Evolutionary conservation across 2,797 vertebrate genomes (phyloP), one percentile per base, ranked within the genome.

Genomic region (Phalloptychus januarius): DNA sequence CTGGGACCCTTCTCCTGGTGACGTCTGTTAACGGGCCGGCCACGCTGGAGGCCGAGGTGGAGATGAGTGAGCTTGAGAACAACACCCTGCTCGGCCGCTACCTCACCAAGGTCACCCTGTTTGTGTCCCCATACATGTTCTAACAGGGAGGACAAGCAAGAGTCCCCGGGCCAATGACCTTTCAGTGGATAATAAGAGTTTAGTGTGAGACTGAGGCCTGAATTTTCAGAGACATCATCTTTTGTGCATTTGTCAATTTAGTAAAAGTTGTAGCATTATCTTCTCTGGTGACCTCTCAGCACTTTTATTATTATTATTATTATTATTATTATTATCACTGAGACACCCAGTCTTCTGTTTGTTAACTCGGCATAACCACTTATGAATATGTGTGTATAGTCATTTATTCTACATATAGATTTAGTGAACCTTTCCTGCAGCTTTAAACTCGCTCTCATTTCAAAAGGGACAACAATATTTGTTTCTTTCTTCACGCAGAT

Each of bases 61-160:
- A 97, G 91, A 97, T 97, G 97, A 96, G 94, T 0, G 96, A 97
- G 80, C 92, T 96, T 88, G 94, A 96, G 79, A 87, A 7, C 42
- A 89, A 90, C 80, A 44, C 81, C 1, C 85, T 96, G 72, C 92
- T 97, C 79, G 96, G 96, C 2, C 96, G 96, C 74, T 97, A 97
- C 83, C 79, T 97, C 84, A 97, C 97, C 79, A 96, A 94, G 80
- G 94, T 97, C 86, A 96, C 95, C 0, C 79, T 91, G 73, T 96
- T 97, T 1, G 96, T 97, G 13, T 97, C 97, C 0, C 93, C 92
- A 0, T 95, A 97, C 0, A 88, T 88, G 79, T 97, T 98, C 83
- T 98, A 95, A 0, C 1, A 16, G 48, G 25, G 50, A 58, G 7
- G 42, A 15, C 4, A 8, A 76, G 46, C 4, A 5, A 38, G 28